Evolutionary conservation across 1,140 invertebrate species (phyloP).

Genomic region (Wiebesia pumilae): DNA sequence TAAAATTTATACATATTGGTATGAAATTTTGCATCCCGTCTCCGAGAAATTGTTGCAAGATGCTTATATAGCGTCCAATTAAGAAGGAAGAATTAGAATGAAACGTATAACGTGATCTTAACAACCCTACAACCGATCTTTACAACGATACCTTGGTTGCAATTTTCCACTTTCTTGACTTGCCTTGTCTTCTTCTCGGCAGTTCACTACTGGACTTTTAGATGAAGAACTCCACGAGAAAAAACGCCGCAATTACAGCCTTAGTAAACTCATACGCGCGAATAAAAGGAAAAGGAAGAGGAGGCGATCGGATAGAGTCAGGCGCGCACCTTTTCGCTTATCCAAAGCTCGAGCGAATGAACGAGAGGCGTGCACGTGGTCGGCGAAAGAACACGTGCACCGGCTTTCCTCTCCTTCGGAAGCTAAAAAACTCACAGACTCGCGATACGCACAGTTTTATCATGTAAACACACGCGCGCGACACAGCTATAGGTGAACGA

Average conservation of each 20-base stretch:
- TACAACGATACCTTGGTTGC: conserved; percentile 37
- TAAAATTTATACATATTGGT: too few species aligned
- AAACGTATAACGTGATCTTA: too few species aligned
- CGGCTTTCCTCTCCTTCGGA: background rate
- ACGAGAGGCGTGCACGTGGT: background rate
- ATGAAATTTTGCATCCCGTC: too few species aligned
- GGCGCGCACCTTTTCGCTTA: background rate
- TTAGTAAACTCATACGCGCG: background rate
- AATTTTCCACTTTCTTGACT: conserved; percentile 59
- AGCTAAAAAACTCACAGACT: background rate
- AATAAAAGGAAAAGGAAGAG: background rate
- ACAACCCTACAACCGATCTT: background rate
- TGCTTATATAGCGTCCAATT: too few species aligned
- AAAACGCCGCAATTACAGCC: background rate
- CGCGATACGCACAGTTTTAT: background rate
- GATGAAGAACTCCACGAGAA: background rate
- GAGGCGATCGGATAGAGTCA: background rate
- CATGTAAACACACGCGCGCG: conserved; percentile 53
- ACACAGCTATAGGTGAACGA: conserved; percentile 52
- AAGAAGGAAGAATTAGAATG: too few species aligned
- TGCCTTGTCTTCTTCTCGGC: conserved; percentile 35
- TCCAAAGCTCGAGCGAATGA: background rate
- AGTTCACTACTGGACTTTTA: conserved; percentile 37
- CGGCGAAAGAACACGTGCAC: background rate
- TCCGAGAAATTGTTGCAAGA: too few species aligned